Conservation (phyloP, 2,888 invertebrate genomes). For the Parnassius glacialis region DNA sequence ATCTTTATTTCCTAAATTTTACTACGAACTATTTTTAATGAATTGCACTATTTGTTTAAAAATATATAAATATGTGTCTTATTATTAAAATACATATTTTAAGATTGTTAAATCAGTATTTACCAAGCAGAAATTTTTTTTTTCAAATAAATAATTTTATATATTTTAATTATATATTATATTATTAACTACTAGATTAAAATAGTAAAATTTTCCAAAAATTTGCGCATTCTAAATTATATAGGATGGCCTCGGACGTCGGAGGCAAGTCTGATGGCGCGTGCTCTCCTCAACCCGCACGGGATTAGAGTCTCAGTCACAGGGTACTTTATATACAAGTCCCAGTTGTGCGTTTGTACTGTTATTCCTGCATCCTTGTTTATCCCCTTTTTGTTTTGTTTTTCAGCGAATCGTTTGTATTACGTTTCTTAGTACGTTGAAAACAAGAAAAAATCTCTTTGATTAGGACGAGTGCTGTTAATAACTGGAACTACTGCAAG, state of each 20-base stretch:
- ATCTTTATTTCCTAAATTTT: no score
- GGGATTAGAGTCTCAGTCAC: constrained; percentile 55
- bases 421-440: constrained; percentile 36
- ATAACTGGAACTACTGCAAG: constrained; percentile 13
- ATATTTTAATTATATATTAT: no score
- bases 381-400: constrained; percentile 54
- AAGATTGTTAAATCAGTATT: no score
- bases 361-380: constrained; percentile 53
- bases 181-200: background rate
- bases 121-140: no score
- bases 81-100: no score
- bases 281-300: constrained; percentile 55
- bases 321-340: no score
- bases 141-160: no score
- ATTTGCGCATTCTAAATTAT: constrained; percentile 65
- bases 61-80: no score
- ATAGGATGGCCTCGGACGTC: constrained; percentile 37
- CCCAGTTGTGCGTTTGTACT: constrained; percentile 61
- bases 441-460: constrained; percentile 10
- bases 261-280: constrained; percentile 48
- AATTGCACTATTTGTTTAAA: no score
- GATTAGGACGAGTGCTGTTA: constrained; percentile 3
- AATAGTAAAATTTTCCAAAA: constrained; percentile 34
- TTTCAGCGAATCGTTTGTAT: constrained; percentile 47
- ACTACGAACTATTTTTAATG: no score